Evolutionary conservation across 2,888 invertebrate genomes (phyloP), one percentile per base, ranked within the genome.

Genomic region (Drosophila siamana): DNA sequence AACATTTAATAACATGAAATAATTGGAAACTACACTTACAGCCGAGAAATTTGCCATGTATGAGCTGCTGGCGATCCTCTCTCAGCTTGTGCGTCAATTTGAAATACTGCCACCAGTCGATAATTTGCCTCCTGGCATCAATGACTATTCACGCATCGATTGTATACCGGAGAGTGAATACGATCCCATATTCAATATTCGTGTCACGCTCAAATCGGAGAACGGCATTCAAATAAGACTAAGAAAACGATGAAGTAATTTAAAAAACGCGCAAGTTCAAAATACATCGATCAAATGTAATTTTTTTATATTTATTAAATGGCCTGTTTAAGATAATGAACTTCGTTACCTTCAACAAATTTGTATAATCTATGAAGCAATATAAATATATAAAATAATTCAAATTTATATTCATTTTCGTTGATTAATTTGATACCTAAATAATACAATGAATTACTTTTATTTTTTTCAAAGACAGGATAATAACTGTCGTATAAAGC

Each of bases 41-140:
- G 93, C 93, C 52, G 92, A 93, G 83, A 93, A 92, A 79, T 92
- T 90, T 87, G 93, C 91, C 69, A 93, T 94, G 92, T 88, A 93
- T 84, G 93, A 94, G 80, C 88, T 94, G 87, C 94, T 94, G 89
- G 87, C 92, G 0, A 86, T 92, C 0, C 65, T 94, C 13, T 93
- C 94, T 0, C 92, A 93, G 76, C 69, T 94, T 1, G 68, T 94
- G 19, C 92, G 93, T 48, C 90, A 92, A 54, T 94, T 93, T 78
- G 90, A 92, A 80, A 84, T 92, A 2, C 63, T 90, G 28, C 90
- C 91, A 2, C 76, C 89, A 0, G 69, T 70, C 0, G 86, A 89
- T 64, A 69, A 75, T 15, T 41, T 90, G 26, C 65, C 84, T 0
- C 44, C 89, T 0, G 90, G 89, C n/a, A 86, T 90, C 19, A 89